Percentiles rank a stretch among this genome's conserved stretches.
Conservation (phyloP, 2,888 invertebrate genomes). For the Hemistola chrysoprasaria region DNA sequence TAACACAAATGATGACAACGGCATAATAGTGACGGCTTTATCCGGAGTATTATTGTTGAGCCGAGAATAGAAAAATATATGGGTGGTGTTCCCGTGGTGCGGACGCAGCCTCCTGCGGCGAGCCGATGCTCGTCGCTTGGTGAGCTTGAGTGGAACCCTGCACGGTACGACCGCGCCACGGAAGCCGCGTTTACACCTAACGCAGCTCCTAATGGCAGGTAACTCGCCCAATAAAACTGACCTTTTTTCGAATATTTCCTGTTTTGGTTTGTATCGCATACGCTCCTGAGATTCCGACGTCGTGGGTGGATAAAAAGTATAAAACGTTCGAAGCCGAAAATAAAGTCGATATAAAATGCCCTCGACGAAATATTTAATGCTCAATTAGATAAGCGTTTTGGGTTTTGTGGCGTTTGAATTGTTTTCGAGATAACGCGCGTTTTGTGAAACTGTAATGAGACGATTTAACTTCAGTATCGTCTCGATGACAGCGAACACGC, state of each 20-base stretch:
- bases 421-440: constrained; percentile 67
- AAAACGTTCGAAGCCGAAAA: constrained; percentile 72
- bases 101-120: constrained; percentile 65
- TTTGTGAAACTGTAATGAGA: constrained; percentile 61
- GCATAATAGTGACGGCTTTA: constrained; percentile 66
- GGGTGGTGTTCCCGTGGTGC: constrained; percentile 64
- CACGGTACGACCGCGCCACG: constrained; percentile 61
- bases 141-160: constrained; percentile 34
- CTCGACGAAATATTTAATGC: constrained; percentile 80
- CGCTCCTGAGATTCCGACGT: constrained; percentile 69
- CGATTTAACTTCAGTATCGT: constrained; percentile 42
- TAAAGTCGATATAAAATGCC: constrained; percentile 78
- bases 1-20: constrained; percentile 80
- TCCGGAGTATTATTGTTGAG: constrained; percentile 68
- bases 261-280: constrained; percentile 71
- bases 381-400: constrained; percentile 81
- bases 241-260: constrained; percentile 77
- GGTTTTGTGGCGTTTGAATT: constrained; percentile 76
- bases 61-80: constrained; percentile 76
- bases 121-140: too few relatives aligned
- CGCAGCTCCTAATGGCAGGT: constrained; percentile 77
- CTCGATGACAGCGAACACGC: constrained; percentile 36
- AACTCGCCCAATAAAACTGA: constrained; percentile 76
- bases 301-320: constrained; percentile 79
- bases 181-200: constrained; percentile 80